Evolutionary conservation across 2,888 invertebrate species (phyloP).

Genomic region (Diaprepes abbreviatus): DNA sequence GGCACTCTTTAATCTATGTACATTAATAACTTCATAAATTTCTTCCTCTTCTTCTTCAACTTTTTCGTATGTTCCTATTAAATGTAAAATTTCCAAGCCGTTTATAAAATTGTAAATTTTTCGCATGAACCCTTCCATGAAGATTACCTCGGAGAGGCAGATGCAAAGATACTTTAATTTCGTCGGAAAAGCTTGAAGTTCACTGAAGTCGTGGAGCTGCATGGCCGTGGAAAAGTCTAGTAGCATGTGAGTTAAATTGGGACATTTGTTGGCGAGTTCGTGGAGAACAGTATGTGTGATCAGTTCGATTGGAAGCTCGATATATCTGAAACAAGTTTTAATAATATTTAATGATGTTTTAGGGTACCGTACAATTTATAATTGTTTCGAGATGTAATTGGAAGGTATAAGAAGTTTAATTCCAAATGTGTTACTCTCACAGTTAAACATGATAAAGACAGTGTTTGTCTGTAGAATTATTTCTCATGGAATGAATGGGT

Average conservation of each 20-base stretch:
- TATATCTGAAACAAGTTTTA: slow-evolving; percentile 83
- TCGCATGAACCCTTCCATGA: slow-evolving; percentile 99
- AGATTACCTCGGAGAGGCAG: slow-evolving; percentile 98
- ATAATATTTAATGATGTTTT: too few species aligned
- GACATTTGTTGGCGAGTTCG: slow-evolving; percentile 96
- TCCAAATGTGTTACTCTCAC: too few species aligned
- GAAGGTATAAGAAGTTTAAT: too few species aligned
- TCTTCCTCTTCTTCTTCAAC: slow-evolving; percentile 99
- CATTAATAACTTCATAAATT: slow-evolving; percentile 99
- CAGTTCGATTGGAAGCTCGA: slow-evolving; percentile 95
- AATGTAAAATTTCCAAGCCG: slow-evolving; percentile 95
- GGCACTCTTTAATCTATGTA: slow-evolving; percentile 97
- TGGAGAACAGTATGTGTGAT: slow-evolving; percentile 97
- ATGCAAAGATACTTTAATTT: slow-evolving; percentile 88
- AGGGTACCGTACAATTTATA: too few species aligned
- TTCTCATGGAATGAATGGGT: too few species aligned
- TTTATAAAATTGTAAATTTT: slow-evolving; percentile 99
- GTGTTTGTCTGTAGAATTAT: too few species aligned
- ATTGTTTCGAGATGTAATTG: too few species aligned
- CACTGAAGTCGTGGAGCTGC: slow-evolving; percentile 99
- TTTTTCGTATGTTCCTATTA: slow-evolving; percentile 98
- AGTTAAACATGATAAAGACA: too few species aligned
- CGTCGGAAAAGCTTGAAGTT: slow-evolving; percentile 98
- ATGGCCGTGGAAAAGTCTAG: slow-evolving; percentile 99
- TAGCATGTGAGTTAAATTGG: slow-evolving; percentile 95